Conservation (phyloP, 2,113 vertebrate species). For the Callocephalon fimbriatum region DNA sequence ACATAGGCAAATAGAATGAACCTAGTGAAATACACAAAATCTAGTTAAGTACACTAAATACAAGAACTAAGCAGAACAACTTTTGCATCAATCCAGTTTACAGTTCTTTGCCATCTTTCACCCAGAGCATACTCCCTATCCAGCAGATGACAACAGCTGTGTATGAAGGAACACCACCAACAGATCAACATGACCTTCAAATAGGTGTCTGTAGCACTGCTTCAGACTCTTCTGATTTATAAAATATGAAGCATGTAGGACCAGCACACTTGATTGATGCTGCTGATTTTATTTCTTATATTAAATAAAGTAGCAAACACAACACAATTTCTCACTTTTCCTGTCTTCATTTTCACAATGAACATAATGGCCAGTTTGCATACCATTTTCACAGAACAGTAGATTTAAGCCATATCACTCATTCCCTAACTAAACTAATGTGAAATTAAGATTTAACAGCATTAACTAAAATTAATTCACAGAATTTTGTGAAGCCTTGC, state of each 20-base stretch:
- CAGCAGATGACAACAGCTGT: neutral
- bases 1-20: neutral
- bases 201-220: neutral
- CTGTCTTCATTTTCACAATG: neutral
- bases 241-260: neutral
- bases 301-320: neutral
- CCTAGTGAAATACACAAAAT: neutral
- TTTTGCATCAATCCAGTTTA: neutral
- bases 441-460: neutral
- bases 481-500: neutral
- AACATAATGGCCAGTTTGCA: neutral
- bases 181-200: neutral
- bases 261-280: neutral
- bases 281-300: neutral
- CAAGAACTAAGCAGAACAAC: neutral
- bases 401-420: neutral
- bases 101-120: neutral
- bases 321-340: neutral
- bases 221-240: neutral
- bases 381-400: neutral
- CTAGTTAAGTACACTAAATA: neutral
- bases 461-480: neutral
- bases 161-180: neutral
- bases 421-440: neutral
- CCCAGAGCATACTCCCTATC: neutral